Evolutionary conservation across 2,113 vertebrate species (phyloP), one percentile per base, ranked within the genome.

Genomic region (Pitta sordida): DNA sequence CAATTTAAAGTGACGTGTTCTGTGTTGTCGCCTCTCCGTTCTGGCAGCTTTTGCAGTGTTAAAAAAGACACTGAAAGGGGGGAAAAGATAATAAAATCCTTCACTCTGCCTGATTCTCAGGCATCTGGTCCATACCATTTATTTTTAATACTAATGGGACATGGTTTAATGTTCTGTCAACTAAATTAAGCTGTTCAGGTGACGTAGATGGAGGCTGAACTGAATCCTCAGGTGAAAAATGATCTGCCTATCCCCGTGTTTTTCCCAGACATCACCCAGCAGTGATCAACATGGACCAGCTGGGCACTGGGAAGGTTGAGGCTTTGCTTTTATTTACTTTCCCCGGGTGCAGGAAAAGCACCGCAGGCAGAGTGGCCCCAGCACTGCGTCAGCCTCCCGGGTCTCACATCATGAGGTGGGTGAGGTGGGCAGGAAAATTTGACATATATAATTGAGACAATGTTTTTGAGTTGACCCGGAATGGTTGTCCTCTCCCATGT

Each of bases 71-170:
- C 21, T 8, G 46, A 80, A 64, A 71, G 15, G 13, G 13, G 6
- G 7, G 13, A 49, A 83, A 62, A 73, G 86, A 74, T 2, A 49
- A 77, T 18, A 34, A 26, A 46, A n/a, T 15, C 18, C 11, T 87
- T 51, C 7, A 4, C 51, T 30, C 32, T 76, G 34, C 23, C 75
- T 51, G 37, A 16, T 93, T 95, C 89, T 94, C 91, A 94, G 65
- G 78, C 93, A 51, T 77, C 91, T 96, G 56, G 69, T 94, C 86
- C 68, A 17, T 69, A 52, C 62, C 88, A 95, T 96, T 96, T 96
- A 96, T 96, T 97, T 96, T 96, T 95, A 95, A 94, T 95, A 90
- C 63, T 91, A 92, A 92, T 84, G 84, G 94, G 93, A 83, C 53
- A 53, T 48, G 65, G 90, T 94, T 78, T 97, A 95, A 89, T 91